Percentiles rank a stretch among this genome's conserved stretches.
Evolutionary conservation across 2,888 invertebrate genomes (phyloP).

Genomic region (Drepanosiphum platanoidis): DNA sequence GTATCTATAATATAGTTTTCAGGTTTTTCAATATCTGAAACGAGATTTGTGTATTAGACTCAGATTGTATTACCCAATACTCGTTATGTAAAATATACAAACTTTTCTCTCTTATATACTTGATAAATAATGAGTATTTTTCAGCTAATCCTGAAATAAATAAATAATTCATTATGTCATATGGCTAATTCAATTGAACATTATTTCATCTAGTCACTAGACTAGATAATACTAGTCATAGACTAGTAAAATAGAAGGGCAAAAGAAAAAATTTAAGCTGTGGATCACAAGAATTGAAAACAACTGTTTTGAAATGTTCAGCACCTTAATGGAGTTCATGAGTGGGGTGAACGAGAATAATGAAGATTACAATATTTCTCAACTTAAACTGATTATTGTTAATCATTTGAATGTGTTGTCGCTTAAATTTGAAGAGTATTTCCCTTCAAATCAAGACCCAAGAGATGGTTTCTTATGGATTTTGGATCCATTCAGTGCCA

Average conservation of each 20-base stretch:
- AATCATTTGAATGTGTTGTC: constrained; percentile 33
- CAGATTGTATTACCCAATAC: too few species aligned
- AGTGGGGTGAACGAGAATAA: constrained; percentile 19
- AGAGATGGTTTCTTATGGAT: constrained; percentile 17
- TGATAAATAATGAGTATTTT: too few species aligned
- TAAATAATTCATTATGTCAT: too few species aligned
- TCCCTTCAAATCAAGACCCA: constrained; percentile 23
- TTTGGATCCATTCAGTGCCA: constrained; percentile 16
- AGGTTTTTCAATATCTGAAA: too few species aligned
- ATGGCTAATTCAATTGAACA: too few species aligned
- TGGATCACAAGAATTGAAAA: constrained; percentile 43
- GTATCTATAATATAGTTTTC: too few species aligned
- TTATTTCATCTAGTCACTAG: too few species aligned
- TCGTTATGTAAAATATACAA: too few species aligned
- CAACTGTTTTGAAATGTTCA: constrained; percentile 34
- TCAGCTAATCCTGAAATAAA: too few species aligned
- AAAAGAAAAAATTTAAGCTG: constrained; percentile 34
- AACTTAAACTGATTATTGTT: constrained; percentile 46
- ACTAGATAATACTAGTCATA: too few species aligned
- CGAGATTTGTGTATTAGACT: too few species aligned
- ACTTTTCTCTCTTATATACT: too few species aligned
- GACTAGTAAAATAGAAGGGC: constrained; percentile 35
- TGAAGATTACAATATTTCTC: constrained; percentile 44
- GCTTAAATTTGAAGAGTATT: constrained; percentile 38
- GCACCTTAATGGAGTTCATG: constrained; percentile 31